Evolutionary conservation across 2,888 invertebrate species (phyloP), one percentile per base, ranked within the genome.

Genomic region (Chorisops tibialis): DNA sequence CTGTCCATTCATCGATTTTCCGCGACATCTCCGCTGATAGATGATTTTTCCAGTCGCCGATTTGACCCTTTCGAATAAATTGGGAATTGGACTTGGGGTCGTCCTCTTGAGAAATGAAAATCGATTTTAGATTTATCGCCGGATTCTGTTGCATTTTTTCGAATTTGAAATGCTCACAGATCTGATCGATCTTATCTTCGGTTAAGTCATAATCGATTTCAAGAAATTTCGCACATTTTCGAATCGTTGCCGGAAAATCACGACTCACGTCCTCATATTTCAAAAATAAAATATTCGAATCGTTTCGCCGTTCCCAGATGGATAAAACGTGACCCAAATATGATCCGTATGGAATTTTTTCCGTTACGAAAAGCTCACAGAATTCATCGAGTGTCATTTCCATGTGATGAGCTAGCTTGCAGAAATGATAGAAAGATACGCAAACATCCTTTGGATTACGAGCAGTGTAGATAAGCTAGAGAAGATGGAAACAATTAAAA

Each of bases 401-500:
- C 12, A 84, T 76, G 0, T 84, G 83, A 68, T 92, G 89, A 39
- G 91, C 81, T 59, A 89, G 78, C 62, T 82, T 83, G 73, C 87
- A 91, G 75, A 93, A 91, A 75, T 92, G 87, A 74, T 88, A 95
- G 72, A 88, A 93, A 0, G 95, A 95, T 0, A 95, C 91, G 65
- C 88, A 89, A 71, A 90, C 85, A 74, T 96, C 96, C 75, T 94
- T 94, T 0, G 95, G 93, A 78, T 96, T 93, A 51, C 96, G 84
- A 0, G 90, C 85, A 1, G 91, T 87, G 75, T 95, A 96, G 65
- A 96, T 86, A 18, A 93, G 86, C 90, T 93, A 22, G n/a, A 12
- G 12, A 41, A 11, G 16, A 6, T 41, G 9, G 43, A 21, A 16
- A 21, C 18, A 50, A 45, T 49, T 5, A 12, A 12, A 35, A 19